A percentile compares a stretch with the other conserved stretches of the same genome.
phyloP scores from a whole-genome alignment of 1,140 invertebrate species.

The Zeugodacus cucurbitae region DNA sequence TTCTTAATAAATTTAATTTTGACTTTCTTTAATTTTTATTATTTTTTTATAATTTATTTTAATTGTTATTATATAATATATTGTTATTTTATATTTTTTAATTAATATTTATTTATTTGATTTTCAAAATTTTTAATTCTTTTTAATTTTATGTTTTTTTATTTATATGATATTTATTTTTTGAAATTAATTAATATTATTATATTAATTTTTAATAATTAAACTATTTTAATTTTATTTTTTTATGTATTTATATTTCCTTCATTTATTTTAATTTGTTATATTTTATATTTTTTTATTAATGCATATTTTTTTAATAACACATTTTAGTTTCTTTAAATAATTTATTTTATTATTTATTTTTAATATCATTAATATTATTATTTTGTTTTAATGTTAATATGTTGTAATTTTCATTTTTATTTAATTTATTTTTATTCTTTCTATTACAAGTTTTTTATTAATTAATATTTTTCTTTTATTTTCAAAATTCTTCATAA shows the following conservation, averaged over 20 bases:
- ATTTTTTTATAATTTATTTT: not conserved
- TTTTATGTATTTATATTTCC: not conserved
- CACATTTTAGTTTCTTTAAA: too few species aligned
- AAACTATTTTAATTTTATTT: not conserved
- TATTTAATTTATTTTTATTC: not conserved
- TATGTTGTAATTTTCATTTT: not conserved
- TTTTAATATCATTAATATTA: not conserved
- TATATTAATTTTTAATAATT: not conserved
- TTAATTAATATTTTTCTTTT: too few species aligned
- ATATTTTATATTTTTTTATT: not conserved
- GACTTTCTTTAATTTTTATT: constrained; percentile 9
- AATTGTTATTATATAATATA: too few species aligned
- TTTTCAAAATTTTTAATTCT: not conserved
- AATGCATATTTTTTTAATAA: not conserved
- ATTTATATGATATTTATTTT: not conserved
- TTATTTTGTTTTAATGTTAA: not conserved
- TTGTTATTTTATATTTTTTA: too few species aligned
- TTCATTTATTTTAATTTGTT: not conserved
- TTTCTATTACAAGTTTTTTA: too few species aligned
- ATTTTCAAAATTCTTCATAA: too few species aligned
- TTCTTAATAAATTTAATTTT: too few species aligned
- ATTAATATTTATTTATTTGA: too few species aligned
- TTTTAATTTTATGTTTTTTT: not conserved
- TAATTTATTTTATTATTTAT: not conserved
- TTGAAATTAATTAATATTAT: not conserved